Evolutionary conservation across 2,113 vertebrate genomes (phyloP), one percentile per base, ranked within the genome.

Genomic region (Natator depressus): DNA sequence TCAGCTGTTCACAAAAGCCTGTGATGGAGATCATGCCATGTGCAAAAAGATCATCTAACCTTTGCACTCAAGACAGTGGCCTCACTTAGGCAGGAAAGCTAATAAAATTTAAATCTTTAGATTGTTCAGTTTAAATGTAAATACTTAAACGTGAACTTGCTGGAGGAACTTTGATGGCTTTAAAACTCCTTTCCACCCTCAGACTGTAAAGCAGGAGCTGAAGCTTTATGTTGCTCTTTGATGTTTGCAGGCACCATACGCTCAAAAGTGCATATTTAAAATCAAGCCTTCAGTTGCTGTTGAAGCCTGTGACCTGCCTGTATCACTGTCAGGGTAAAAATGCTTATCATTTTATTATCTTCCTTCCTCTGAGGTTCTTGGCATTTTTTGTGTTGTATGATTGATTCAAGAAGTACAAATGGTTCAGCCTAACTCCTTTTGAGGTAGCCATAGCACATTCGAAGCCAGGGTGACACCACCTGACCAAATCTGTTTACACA

Each of bases 341-440:
- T 53, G 31, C 69, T 95, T 84, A 16, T 94, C 54, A 88, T 91
- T 96, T 49, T 57, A 94, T 97, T 95, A 78, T 93, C 95, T 96
- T 94, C 80, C 57, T 93, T 96, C 31, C 95, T 96, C 91, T 91
- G 95, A 96, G 96, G 89, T 97, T 97, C 95, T 98, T 98, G 98
- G 94, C 80, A 87, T 97, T 93, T 97, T 86, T 94, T 95, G 91
- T 94, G 95, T 94, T 31, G 93, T 81, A 96, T 98, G 98, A 99
- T 98, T 98, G 98, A 99, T 99, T 96, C 95, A 96, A 98, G 97
- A 95, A 97, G 97, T 97, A 96, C 97, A 98, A 98, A 98, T 98
- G 97, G 97, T 96, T 82, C 93, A 95, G 82, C 96, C 95, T 98
- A 97, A 97, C 97, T 98, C 98, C 98, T 84, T 98, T 98, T 98